Conservation (phyloP, 2,113 vertebrate species). For the Phrynocephalus versicolor region DNA sequence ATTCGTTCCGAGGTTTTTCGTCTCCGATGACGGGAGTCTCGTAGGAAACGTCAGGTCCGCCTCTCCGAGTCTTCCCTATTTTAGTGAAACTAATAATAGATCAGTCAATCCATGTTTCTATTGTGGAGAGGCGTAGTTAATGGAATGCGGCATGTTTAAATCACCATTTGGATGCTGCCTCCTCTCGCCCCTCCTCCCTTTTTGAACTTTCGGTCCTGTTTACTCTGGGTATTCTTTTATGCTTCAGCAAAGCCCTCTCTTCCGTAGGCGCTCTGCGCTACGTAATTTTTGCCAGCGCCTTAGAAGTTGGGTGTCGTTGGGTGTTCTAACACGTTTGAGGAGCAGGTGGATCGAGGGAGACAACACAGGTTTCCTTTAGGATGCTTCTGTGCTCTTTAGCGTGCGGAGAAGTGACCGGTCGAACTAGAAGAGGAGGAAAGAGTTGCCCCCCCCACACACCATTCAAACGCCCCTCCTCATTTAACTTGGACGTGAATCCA, state of each 20-base stretch:
- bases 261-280: fast-evolving
- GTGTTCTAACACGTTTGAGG: background rate
- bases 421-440: background rate
- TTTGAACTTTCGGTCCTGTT: background rate
- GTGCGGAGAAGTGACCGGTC: too few relatives aligned
- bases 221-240: background rate
- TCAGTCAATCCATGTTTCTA: background rate
- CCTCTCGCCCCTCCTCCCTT: too few relatives aligned
- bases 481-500: background rate
- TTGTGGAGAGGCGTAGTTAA: background rate
- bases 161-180: background rate
- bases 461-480: too few relatives aligned
- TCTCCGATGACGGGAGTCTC: background rate
- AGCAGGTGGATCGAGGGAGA: background rate
- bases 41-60: background rate
- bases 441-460: background rate
- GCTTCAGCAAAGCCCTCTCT: fast-evolving
- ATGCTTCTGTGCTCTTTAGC: too few relatives aligned
- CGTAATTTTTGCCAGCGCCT: too few relatives aligned
- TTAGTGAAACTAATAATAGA: background rate
- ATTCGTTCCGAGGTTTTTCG: background rate
- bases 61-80: background rate
- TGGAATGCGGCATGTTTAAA: too few relatives aligned
- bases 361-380: background rate
- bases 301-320: background rate